A percentile compares a stretch with the other conserved stretches of the same genome.
Conservation (phyloP, 2,888 invertebrate genomes). For the Cremastobaeus sp. region DNA sequence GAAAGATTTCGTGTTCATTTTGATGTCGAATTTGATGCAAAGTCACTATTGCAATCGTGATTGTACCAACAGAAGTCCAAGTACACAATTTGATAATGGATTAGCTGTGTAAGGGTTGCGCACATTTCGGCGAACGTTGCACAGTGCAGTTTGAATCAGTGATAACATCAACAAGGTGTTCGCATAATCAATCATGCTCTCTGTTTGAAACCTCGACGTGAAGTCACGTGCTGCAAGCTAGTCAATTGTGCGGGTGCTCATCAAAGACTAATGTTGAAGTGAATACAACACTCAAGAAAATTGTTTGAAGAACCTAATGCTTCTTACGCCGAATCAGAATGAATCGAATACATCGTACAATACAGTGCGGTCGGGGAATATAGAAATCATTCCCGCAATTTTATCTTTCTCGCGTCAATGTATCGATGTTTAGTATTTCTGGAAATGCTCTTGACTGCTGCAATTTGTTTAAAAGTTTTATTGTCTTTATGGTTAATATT, state of each 20-base stretch:
- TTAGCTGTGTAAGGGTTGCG: conserved; percentile 70
- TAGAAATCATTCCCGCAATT: too few species aligned
- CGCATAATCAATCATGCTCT: conserved; percentile 73
- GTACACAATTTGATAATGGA: conserved; percentile 75
- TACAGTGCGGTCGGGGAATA: too few species aligned
- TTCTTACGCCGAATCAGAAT: conserved; percentile 18
- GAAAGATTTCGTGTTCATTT: too few species aligned
- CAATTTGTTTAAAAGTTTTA: too few species aligned
- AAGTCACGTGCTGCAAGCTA: conserved; percentile 50
- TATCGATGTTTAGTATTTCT: too few species aligned
- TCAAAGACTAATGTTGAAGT: conserved; percentile 52
- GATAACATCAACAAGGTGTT: conserved; percentile 70
- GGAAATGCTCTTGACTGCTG: too few species aligned
- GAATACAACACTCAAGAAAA: conserved; percentile 53
- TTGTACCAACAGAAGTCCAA: conserved; percentile 66
- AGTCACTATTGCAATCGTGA: conserved; percentile 62
- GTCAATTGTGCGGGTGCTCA: conserved; percentile 46
- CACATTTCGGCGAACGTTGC: conserved; percentile 64
- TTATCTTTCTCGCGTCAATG: too few species aligned
- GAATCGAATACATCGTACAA: too few species aligned
- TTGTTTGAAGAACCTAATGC: conserved; percentile 43
- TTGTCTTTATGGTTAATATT: too few species aligned
- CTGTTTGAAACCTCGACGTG: conserved; percentile 59
- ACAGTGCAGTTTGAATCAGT: conserved; percentile 66
- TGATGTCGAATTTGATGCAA: conserved; percentile 38